These are phyloP conservation scores for Notolabrus celidotus DNA, from an alignment of 2,797 vertebrate species.

Conservation along the genomic window DNA sequence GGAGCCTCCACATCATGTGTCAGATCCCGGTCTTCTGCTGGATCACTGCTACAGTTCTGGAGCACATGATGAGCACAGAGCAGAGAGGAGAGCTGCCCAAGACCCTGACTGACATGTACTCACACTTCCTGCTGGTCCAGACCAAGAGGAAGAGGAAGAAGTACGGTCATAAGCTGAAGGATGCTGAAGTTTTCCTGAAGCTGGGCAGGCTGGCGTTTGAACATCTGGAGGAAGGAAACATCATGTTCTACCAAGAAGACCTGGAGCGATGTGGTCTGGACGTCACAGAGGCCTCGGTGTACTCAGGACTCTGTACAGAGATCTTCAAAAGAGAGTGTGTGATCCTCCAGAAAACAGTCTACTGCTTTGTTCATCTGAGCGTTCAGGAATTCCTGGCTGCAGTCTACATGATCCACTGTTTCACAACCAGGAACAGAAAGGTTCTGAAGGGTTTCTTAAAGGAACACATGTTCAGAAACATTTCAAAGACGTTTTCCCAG, in stretches of 20 bases:
- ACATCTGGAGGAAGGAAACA: slow-evolving; percentile 15
- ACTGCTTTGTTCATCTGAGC: slow-evolving; percentile 7
- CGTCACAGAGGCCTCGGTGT: slow-evolving; percentile 1
- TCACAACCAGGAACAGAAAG: too few species aligned
- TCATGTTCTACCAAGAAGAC: slow-evolving; percentile 28
- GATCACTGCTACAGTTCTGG: slow-evolving; percentile 23
- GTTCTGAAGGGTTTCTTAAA: too few species aligned
- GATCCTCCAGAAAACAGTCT: slow-evolving; percentile 19
- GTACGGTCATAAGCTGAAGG: too few species aligned
- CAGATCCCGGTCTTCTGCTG: slow-evolving; percentile 25
- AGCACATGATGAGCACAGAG: slow-evolving; percentile 25
- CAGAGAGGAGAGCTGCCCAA: slow-evolving; percentile 28
- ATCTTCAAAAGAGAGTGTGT: neutral
- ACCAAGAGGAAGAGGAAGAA: too few species aligned
- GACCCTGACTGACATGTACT: neutral
- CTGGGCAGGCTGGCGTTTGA: neutral
- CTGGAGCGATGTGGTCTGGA: slow-evolving; percentile 7
- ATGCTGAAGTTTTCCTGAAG: too few species aligned
- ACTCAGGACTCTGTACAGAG: slow-evolving; percentile 1
- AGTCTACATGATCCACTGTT: too few species aligned
- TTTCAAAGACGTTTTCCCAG: too few species aligned
- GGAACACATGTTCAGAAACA: too few species aligned
- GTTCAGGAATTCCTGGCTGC: slow-evolving; percentile 26
- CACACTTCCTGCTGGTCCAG: too few species aligned
- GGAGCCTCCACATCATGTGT: slow-evolving; percentile 18